Base-by-base conservation (phyloP, 2,888 invertebrate genomes). In the Erpobdella octoculata region DNA sequence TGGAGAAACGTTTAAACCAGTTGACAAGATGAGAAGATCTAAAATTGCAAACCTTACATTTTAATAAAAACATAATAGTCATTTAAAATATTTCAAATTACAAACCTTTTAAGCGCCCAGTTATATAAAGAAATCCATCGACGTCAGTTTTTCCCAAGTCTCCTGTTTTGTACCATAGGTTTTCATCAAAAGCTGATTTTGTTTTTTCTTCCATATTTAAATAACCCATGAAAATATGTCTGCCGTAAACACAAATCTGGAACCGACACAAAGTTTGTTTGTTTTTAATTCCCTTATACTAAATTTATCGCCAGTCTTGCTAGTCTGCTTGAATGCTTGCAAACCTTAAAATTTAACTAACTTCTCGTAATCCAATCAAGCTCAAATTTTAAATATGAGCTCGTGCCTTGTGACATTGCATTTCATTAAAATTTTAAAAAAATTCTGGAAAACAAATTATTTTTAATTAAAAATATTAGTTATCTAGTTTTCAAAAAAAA, bases 181-280 rank as follows among this genome's bases (percentile, higher is more conserved):
- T 89, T 3, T 77, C 77, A 79, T 92, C 91, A 36, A 93, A 82
- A 0, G 90, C 84, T 72, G 89, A 90, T 36, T 83, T 84, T 0
- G 92, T 92, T 83, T 92, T 92, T 74, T 88, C 89, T 59, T 87
- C 86, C 65, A 89, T 88, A 75, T 87, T 85, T 61, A 93, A 85
- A 79, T 95, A 95, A 0, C 94, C 94, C 92, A 94, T 93, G 82
- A 91, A 92, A 6, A 93, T 86, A 80, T 93, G 90, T 37, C 94
- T 88, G 15, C 94, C 94, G 61, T 87, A 86, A 86, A 93, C 88
- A 81, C 90, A 89, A 73, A 93, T 86, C 86, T 82, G 28, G 0
- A n/a, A 1, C 28, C 6, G 15, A 53, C 1, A 53, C 21, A 21
- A 5, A 25, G 48, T 41, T 12, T 41, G 9, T 12, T 18, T 12